These are phyloP conservation scores for Drosophila multiciliata DNA, from an alignment of 2,888 invertebrate genomes.

Conservation along the genomic window DNA sequence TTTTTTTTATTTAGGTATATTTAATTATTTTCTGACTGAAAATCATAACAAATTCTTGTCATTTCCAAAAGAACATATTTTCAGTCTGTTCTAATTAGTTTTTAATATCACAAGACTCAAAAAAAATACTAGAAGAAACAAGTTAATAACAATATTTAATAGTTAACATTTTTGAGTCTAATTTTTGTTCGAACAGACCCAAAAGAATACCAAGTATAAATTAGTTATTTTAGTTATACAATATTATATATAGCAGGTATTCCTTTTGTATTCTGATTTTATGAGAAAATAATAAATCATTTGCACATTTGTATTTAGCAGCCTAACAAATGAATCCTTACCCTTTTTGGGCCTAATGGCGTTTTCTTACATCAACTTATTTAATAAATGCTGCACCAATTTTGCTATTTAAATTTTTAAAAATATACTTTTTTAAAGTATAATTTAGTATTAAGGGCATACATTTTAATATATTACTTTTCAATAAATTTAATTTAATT, in stretches of 20 bases:
- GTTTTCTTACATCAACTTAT: not conserved
- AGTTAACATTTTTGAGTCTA: no score
- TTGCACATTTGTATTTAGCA: not conserved
- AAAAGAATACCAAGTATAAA: not conserved
- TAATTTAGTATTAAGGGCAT: not conserved
- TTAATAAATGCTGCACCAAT: not conserved
- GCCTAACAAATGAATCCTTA: not conserved
- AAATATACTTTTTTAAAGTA: rapidly evolving
- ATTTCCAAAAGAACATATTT: not conserved
- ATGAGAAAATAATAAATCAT: no score
- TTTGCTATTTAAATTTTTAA: rapidly evolving
- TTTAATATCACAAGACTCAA: not conserved
- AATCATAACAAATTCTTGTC: not conserved
- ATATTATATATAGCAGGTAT: not conserved
- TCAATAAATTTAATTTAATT: not conserved
- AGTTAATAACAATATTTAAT: no score
- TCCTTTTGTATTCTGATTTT: no score
- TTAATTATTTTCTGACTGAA: no score
- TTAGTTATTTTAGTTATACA: not conserved
- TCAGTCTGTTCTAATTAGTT: not conserved
- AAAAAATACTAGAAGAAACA: not conserved
- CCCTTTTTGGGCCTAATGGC: not conserved
- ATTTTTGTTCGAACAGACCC: not conserved
- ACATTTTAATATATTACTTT: not conserved
- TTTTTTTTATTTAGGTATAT: no score